Percentiles rank a stretch among this genome's conserved stretches.
These are phyloP conservation scores for Epinephelus coioides DNA, from an alignment of 2,797 vertebrate species.

Conservation along the genomic window DNA sequence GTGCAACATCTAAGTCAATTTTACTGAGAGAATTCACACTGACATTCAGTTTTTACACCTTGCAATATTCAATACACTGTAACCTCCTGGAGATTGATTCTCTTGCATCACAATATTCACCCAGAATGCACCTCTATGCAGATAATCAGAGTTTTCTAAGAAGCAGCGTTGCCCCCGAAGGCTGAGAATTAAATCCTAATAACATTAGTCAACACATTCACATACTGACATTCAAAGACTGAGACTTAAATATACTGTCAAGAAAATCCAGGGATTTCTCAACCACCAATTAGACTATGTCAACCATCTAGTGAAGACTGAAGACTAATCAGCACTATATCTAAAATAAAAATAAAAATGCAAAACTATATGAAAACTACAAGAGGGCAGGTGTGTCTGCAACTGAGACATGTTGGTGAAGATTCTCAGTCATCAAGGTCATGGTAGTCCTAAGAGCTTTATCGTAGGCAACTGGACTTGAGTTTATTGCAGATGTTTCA, in stretches of 20 bases:
- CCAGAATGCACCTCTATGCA: constrained; percentile 2
- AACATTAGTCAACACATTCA: not conserved
- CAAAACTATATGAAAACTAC: not conserved
- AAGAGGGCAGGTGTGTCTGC: too few relatives aligned
- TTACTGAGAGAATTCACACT: not conserved
- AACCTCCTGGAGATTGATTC: not conserved
- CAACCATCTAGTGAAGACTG: too few relatives aligned
- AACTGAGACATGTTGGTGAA: not conserved
- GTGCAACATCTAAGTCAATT: not conserved
- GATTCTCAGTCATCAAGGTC: too few relatives aligned
- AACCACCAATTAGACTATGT: not conserved
- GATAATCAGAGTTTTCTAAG: not conserved
- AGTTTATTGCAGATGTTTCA: too few relatives aligned
- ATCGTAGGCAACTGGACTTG: too few relatives aligned
- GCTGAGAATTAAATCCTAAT: not conserved
- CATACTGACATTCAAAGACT: not conserved
- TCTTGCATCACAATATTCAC: not conserved
- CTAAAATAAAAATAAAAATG: not conserved
- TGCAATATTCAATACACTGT: not conserved
- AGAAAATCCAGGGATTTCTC: constrained; percentile 1
- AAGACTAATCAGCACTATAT: not conserved
- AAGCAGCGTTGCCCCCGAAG: not conserved
- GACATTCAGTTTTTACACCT: constrained; percentile 6
- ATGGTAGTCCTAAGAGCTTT: too few relatives aligned
- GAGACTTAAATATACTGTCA: not conserved